A percentile compares a stretch with the other conserved stretches of the same genome.
Evolutionary conservation across 2,888 invertebrate genomes (phyloP).

Genomic region (Rhorus exstirpatorius): DNA sequence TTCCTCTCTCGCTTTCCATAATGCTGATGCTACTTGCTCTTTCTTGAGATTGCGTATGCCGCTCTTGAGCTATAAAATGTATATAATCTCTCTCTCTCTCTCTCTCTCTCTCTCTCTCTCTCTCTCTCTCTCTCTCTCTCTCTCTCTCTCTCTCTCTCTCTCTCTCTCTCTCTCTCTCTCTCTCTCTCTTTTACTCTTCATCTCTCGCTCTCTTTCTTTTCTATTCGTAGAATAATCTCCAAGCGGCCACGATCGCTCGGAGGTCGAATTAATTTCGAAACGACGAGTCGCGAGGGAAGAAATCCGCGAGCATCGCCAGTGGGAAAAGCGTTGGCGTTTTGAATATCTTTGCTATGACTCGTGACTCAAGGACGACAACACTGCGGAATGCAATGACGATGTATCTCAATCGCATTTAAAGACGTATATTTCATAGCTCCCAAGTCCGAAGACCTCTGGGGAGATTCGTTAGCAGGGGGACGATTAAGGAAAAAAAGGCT

Average conservation of each 20-base stretch:
- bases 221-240: slow-evolving; percentile 73
- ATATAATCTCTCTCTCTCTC: slow-evolving; percentile 20
- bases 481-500: neutral
- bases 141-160: neutral
- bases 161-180: slow-evolving; percentile 12
- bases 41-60: slow-evolving; percentile 47
- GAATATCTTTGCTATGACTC: slow-evolving; percentile 65
- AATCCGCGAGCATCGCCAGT: slow-evolving; percentile 10
- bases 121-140: slow-evolving; percentile 11
- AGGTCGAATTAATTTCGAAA: slow-evolving; percentile 74
- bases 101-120: neutral
- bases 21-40: slow-evolving; percentile 45
- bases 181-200: too few species aligned
- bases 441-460: slow-evolving; percentile 49
- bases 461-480: neutral
- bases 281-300: slow-evolving; percentile 40
- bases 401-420: slow-evolving; percentile 39
- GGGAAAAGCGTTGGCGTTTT: slow-evolving; percentile 66
- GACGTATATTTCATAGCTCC: slow-evolving; percentile 14
- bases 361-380: slow-evolving; percentile 72
- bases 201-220: too few species aligned
- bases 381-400: slow-evolving; percentile 67
- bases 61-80: neutral
- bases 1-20: slow-evolving; percentile 34
- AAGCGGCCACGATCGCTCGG: slow-evolving; percentile 67